A percentile compares a stretch with the other conserved stretches of the same genome.
Conservation (phyloP, 1,140 invertebrate genomes). For the Cataglyphis hispanica region DNA sequence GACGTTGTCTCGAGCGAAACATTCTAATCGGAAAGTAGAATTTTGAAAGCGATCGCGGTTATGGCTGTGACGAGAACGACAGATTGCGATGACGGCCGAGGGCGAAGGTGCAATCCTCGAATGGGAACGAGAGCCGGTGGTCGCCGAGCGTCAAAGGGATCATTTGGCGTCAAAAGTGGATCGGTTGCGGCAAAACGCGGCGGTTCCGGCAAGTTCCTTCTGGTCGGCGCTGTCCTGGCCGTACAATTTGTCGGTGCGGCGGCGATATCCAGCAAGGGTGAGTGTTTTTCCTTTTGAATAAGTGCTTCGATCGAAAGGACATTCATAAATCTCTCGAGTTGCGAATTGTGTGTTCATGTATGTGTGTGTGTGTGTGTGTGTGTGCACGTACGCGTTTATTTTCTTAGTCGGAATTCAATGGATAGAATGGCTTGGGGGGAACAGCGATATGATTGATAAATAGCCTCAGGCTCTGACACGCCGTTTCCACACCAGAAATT, state of each 20-base stretch:
- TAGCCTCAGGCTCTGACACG: neutral
- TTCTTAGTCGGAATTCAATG: neutral
- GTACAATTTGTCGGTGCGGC: constrained; percentile 49
- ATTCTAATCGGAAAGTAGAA: neutral
- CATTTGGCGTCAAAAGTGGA: neutral
- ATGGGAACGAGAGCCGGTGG: neutral
- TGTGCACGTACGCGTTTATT: neutral
- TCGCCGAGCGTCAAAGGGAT: neutral
- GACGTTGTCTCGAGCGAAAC: neutral
- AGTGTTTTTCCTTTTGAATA: constrained; percentile 24
- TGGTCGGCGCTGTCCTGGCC: constrained; percentile 49
- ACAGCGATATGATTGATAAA: constrained; percentile 28
- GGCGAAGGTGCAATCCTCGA: constrained; percentile 18
- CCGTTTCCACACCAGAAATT: neutral
- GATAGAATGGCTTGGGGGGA: neutral
- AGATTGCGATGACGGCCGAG: neutral
- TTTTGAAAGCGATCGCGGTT: constrained; percentile 16
- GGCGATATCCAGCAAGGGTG: constrained; percentile 59
- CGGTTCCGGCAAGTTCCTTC: constrained; percentile 48
- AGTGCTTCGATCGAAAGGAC: neutral
- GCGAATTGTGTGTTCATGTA: neutral
- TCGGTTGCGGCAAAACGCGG: constrained; percentile 16
- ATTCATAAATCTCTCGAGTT: constrained; percentile 28
- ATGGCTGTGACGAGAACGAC: constrained; percentile 41
- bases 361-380: neutral